Percentiles rank a stretch among this genome's conserved stretches.
Evolutionary conservation across 2,113 vertebrate genomes (phyloP).

Genomic region (Seriola aureovittata): DNA sequence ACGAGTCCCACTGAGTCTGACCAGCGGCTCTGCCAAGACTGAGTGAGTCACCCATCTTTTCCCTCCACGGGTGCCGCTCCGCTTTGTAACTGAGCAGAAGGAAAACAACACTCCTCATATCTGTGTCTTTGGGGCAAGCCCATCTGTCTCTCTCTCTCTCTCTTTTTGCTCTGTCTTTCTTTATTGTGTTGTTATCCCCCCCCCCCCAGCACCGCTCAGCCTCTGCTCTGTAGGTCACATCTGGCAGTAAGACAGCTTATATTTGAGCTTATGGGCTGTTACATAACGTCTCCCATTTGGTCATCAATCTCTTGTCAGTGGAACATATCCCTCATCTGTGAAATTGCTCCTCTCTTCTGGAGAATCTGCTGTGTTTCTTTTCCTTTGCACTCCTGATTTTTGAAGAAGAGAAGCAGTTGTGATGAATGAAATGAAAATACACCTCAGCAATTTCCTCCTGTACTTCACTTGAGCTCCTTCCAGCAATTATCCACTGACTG

Average conservation of each 20-base stretch:
- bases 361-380: background rate
- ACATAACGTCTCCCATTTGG: slow-evolving; percentile 11
- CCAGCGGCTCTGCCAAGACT: slow-evolving; percentile 25
- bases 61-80: slow-evolving; percentile 42
- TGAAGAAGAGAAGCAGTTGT: background rate
- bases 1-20: slow-evolving; percentile 29
- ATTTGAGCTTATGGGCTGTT: slow-evolving; percentile 43
- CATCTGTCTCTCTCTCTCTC: slow-evolving; percentile 23
- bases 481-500: slow-evolving; percentile 4
- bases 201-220: background rate
- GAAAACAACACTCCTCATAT: slow-evolving; percentile 48
- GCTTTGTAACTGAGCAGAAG: slow-evolving; percentile 42
- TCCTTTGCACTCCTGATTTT: background rate
- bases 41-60: slow-evolving; percentile 51
- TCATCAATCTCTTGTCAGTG: slow-evolving; percentile 10
- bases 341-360: slow-evolving; percentile 5
- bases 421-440: slow-evolving; percentile 3
- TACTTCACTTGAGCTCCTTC: slow-evolving; percentile 12
- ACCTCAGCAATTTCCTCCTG: background rate
- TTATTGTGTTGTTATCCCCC: slow-evolving; percentile 14
- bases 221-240: slow-evolving; percentile 60
- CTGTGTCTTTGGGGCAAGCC: slow-evolving; percentile 50
- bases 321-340: background rate
- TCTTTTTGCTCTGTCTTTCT: background rate
- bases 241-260: slow-evolving; percentile 61